Base-by-base conservation (phyloP, 2,113 vertebrate species). In the Callionymus lyra region DNA sequence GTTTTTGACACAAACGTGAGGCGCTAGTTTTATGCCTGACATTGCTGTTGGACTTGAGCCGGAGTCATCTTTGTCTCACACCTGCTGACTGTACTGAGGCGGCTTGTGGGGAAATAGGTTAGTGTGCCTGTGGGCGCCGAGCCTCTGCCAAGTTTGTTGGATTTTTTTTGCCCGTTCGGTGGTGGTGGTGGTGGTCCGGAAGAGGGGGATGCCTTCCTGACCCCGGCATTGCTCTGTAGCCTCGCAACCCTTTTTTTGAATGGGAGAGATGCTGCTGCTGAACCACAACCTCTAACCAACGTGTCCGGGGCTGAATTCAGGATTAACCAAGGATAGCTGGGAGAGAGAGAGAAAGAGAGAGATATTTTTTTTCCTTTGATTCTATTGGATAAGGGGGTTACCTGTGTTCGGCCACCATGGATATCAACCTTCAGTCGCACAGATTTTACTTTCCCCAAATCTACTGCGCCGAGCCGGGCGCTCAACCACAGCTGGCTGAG, bases 401-500 rank as follows among this genome's bases (percentile, higher is more conserved):
- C 6, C 10, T 31, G 55, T 32, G 50, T 11, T 39, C 35, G 19
- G 53, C 43, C 66, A 31, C 34, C 53, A 86, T 86, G 84, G 82
- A 84, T 42, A 77, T 83, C 69, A 86, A 84, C 73, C 70, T 84
- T 6, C 84, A 81, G 65, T 74, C 81, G 6, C 81, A 85, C 11
- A 75, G 77, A 12, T 84, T 85, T 52, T 84, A 79, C 72, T 82
- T 86, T 69, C 82, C 82, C 6, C 80, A 81, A 52, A 80, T 86
- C 65, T 83, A 79, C 77, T 85, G 82, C 16, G 70, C 76, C 10
- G 84, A 86, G 2, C 65, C 69, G 3, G 74, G 79, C 8, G 66
- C 69, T 11, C 79, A 75, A 46, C 70, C 62, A 12, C 79, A 79
- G 53, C 53, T 83, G 37, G 57, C 72, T 6, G 84, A 86, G 65